Evolutionary conservation across 2,888 invertebrate species (phyloP), one percentile per base, ranked within the genome.

Genomic region (Leucophenga montana): DNA sequence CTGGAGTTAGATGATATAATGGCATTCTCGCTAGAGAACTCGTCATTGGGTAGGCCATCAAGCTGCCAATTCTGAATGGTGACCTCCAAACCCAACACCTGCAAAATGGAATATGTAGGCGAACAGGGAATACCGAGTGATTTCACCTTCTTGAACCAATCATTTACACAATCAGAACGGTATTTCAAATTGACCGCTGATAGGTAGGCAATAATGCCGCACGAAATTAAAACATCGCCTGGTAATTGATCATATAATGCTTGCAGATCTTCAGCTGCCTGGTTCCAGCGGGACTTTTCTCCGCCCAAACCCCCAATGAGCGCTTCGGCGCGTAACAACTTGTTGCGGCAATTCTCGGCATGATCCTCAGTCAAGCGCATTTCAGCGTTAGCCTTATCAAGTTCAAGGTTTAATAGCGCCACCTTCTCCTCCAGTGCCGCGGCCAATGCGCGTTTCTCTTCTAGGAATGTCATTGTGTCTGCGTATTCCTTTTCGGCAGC

Each of bases 181-280:
- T 93, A 92, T 18, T 92, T 90, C 64, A 93, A 91, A 6, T 95
- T 96, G 79, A 96, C 95, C 0, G 97, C 94, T 0, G 96, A 94
- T 67, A 98, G 90, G 88, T 98, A 98, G 0, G 97, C 95, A 75
- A 97, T 96, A 50, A 96, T 92, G 16, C 95, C 97, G 84, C 94
- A 94, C 0, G 97, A 95, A 44, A 98, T 91, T 16, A 98, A 90
- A 78, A 97, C 94, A 88, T 97, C 97, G 0, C 97, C 98, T 0
- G 96, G 94, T 72, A 97, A 90, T 85, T 94, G 93, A 86, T 96
- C 94, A 85, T 93, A 96, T 65, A 93, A 90, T 0, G 88, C 87
- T 87, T 95, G 95, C 54, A 97, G 90, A 79, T 92, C 92, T 79
- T 92, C 92, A 4, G 96, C 96, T 18, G 94, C 94, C 62, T 90